Conservation (phyloP, 1,140 invertebrate genomes). For the Wasmannia auropunctata region DNA sequence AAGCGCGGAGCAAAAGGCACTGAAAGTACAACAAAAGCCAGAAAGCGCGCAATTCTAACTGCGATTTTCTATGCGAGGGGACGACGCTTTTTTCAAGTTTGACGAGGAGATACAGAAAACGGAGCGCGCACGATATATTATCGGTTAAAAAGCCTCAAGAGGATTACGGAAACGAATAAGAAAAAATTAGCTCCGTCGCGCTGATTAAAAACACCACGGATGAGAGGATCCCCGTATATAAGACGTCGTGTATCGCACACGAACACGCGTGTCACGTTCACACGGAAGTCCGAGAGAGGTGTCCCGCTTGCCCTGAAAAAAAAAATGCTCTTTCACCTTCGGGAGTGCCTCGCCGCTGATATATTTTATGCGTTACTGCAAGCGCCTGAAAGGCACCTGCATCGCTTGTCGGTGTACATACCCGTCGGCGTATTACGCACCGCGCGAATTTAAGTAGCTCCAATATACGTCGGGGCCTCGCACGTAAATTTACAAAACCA, state of each 20-base stretch:
- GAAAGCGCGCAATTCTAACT: constrained; percentile 15
- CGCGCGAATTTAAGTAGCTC: constrained; percentile 33
- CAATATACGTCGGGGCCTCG: constrained; percentile 13
- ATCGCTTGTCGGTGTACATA: constrained; percentile 62
- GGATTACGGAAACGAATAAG: neutral
- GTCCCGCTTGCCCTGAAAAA: constrained; percentile 39
- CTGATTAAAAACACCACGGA: neutral
- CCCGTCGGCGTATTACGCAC: constrained; percentile 69
- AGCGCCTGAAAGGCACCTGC: constrained; percentile 72
- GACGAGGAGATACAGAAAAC: neutral
- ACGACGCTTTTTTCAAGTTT: neutral
- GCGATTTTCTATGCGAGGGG: neutral
- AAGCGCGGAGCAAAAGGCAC: neutral
- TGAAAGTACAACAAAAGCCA: constrained; percentile 17
- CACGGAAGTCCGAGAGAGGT: constrained; percentile 5
- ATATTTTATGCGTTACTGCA: constrained; percentile 55
- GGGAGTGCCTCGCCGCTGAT: constrained; percentile 17
- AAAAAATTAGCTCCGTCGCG: neutral
- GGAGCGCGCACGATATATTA: neutral
- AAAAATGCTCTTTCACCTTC: constrained; percentile 43
- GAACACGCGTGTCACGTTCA: constrained; percentile 42
- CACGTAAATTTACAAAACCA: constrained; percentile 24
- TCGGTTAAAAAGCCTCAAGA: neutral
- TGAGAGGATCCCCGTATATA: neutral
- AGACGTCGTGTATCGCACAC: neutral